These are phyloP conservation scores for Platycheirus albimanus DNA, from an alignment of 2,888 invertebrate genomes.

Conservation along the genomic window DNA sequence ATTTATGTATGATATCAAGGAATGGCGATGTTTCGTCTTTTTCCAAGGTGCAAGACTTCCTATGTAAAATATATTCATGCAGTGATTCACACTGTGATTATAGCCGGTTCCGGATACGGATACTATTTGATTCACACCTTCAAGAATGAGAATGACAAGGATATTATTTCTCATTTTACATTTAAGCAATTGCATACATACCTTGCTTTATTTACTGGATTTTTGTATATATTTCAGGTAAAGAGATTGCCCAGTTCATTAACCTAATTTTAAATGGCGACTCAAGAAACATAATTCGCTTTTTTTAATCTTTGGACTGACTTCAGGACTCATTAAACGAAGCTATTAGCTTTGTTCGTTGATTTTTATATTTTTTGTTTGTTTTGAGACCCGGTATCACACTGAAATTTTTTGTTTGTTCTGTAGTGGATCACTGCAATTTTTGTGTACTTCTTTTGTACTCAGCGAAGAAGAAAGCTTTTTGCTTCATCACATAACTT, in stretches of 20 bases:
- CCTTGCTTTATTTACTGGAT: background rate
- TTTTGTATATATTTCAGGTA: constrained; percentile 35
- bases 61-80: constrained; percentile 33
- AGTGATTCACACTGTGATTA: constrained; percentile 12
- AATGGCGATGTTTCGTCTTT: constrained; percentile 48
- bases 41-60: constrained; percentile 14
- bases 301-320: too few species aligned
- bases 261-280: too few species aligned
- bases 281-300: too few species aligned
- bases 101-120: constrained; percentile 1
- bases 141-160: background rate
- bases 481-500: constrained; percentile 48
- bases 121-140: constrained; percentile 6
- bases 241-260: too few species aligned
- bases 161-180: background rate
- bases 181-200: constrained; percentile 25
- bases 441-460: constrained; percentile 1
- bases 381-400: too few species aligned
- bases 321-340: too few species aligned
- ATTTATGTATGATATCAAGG: too few species aligned
- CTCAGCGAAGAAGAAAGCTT: constrained; percentile 25
- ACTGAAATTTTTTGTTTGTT: too few species aligned
- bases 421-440: constrained; percentile 14
- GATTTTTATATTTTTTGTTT: too few species aligned
- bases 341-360: too few species aligned